These are phyloP conservation scores for Gallinago undulata DNA, from an alignment of 2,113 vertebrate species.

Conservation along the genomic window DNA sequence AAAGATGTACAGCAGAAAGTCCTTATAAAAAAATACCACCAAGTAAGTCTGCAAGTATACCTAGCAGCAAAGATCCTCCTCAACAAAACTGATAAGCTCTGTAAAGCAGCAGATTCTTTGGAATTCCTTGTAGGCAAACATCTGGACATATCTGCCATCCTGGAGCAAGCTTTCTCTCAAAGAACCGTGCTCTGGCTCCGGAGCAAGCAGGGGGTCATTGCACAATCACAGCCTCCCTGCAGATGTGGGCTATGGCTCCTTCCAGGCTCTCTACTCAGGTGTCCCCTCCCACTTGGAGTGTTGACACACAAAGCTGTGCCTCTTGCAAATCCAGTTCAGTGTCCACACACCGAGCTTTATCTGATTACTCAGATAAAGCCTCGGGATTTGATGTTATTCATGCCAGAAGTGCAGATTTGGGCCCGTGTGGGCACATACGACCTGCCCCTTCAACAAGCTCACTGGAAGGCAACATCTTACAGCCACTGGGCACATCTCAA, in stretches of 20 bases:
- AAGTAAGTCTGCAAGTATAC: accelerated
- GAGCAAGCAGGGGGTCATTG: neutral
- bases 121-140: neutral
- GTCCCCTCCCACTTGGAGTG: neutral
- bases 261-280: neutral
- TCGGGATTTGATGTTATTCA: neutral
- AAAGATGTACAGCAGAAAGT: accelerated
- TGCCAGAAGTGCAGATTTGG: neutral
- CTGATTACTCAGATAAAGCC: neutral
- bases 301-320: slow-evolving; percentile 23
- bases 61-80: neutral
- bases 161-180: neutral
- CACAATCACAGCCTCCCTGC: neutral
- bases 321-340: slow-evolving; percentile 19
- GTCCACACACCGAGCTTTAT: neutral
- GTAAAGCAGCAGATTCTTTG: neutral
- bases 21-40: accelerated
- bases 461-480: neutral
- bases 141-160: neutral
- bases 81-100: accelerated
- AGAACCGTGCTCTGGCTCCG: neutral
- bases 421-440: neutral
- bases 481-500: neutral
- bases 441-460: neutral
- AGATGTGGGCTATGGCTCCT: neutral